Evolutionary conservation across 2,888 invertebrate species (phyloP).

Genomic region (Trichopria drosophilae): DNA sequence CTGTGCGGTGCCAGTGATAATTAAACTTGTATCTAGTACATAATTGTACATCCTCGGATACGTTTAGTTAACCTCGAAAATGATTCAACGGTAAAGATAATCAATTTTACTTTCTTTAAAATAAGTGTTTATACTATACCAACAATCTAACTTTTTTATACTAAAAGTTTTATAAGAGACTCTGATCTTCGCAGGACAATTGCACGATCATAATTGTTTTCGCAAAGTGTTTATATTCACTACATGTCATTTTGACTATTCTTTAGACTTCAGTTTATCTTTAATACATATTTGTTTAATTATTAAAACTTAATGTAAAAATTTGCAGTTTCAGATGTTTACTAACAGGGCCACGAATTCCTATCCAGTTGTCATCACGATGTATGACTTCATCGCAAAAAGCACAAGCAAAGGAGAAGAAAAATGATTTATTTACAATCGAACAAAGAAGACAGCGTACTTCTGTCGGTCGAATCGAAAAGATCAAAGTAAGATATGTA

Average conservation of each 20-base stretch:
- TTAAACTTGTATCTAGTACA: no score
- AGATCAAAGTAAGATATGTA: constrained; percentile 82
- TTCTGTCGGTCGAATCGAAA: constrained; percentile 82
- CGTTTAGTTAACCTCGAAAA: constrained; percentile 5
- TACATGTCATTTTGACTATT: no score
- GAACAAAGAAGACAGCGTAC: constrained; percentile 77
- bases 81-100: constrained; percentile 28
- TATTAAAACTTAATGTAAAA: no score
- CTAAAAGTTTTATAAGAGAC: not conserved
- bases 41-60: no score
- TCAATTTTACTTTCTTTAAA: not conserved
- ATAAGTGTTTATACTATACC: not conserved
- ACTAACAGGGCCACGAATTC: constrained; percentile 12
- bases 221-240: no score
- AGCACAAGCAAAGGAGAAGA: constrained; percentile 61
- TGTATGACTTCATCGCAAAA: constrained; percentile 27
- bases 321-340: constrained; percentile 21
- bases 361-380: constrained; percentile 8
- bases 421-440: constrained; percentile 73
- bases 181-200: no score
- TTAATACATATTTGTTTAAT: not conserved
- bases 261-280: constrained; percentile 4
- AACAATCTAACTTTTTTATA: not conserved
- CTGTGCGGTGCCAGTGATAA: no score
- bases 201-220: no score